A percentile compares a stretch with the other conserved stretches of the same genome.
Conservation (phyloP, 2,113 vertebrate genomes). For the Daubentonia madagascariensis region DNA sequence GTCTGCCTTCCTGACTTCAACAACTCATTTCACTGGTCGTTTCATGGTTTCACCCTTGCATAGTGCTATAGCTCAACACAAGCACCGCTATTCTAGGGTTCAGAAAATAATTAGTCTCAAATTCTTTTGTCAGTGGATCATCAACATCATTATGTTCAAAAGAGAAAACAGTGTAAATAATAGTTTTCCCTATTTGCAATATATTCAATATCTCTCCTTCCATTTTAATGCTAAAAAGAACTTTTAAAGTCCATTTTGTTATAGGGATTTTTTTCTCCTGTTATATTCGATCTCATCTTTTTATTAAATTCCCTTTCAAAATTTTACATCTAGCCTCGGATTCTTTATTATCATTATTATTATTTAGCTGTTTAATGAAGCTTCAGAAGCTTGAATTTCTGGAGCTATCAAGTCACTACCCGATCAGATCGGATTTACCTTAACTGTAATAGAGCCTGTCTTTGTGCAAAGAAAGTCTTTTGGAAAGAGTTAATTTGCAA, state of each 20-base stretch:
- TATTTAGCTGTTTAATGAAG: constrained; percentile 48
- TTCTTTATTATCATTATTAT: neutral
- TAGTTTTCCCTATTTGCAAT: neutral
- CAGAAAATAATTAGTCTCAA: neutral
- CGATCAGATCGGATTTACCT: constrained; percentile 45
- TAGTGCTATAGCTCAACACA: neutral
- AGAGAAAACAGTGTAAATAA: neutral
- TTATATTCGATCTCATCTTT: neutral
- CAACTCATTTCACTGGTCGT: neutral
- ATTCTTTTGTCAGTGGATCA: neutral
- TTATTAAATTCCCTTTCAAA: neutral
- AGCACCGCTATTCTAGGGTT: neutral
- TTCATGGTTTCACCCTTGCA: neutral
- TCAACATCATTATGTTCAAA: neutral
- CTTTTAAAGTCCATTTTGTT: neutral
- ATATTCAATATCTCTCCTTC: neutral
- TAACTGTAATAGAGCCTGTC: constrained; percentile 19
- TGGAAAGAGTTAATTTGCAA: constrained; percentile 67
- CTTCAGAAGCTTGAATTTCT: constrained; percentile 52
- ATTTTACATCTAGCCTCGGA: neutral
- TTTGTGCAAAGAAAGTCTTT: constrained; percentile 43
- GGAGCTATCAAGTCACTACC: neutral
- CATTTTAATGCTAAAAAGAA: constrained; percentile 14
- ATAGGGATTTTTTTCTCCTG: neutral
- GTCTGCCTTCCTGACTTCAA: neutral